Evolutionary conservation across 2,797 vertebrate genomes (phyloP).

Genomic region (Pampus argenteus): DNA sequence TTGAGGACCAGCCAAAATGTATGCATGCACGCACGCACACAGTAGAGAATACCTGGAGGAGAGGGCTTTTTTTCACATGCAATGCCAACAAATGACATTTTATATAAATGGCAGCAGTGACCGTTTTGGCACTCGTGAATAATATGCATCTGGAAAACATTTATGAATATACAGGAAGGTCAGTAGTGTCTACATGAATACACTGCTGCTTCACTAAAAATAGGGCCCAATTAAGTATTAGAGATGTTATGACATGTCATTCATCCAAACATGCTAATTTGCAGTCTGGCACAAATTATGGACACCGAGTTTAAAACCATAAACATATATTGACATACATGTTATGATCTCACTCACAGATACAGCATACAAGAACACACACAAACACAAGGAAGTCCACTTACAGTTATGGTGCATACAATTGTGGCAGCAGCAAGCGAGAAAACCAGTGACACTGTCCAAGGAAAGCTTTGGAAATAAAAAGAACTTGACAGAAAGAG

Average conservation of each 20-base stretch:
- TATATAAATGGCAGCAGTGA: constrained; percentile 62
- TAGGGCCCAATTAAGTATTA: constrained; percentile 71
- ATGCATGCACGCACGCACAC: constrained; percentile 20
- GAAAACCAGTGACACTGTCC: constrained; percentile 37
- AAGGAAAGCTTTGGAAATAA: constrained; percentile 38
- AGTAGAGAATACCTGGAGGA: constrained; percentile 63
- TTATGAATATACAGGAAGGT: constrained; percentile 55
- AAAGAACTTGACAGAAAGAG: constrained; percentile 15
- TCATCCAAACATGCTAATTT: constrained; percentile 53
- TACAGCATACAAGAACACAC: background rate
- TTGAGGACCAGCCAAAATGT: too few species aligned
- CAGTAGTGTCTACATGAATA: constrained; percentile 54
- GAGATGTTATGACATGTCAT: constrained; percentile 62
- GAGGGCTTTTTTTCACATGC: constrained; percentile 61
- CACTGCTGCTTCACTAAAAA: constrained; percentile 39
- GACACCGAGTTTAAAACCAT: constrained; percentile 26
- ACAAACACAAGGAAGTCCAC: constrained; percentile 61
- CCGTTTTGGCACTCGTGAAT: constrained; percentile 46
- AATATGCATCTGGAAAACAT: constrained; percentile 42
- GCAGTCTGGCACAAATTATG: constrained; percentile 39
- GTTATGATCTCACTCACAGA: constrained; percentile 20
- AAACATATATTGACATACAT: background rate
- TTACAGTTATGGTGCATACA: constrained; percentile 71
- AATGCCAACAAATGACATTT: constrained; percentile 60
- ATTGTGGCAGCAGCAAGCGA: constrained; percentile 48